Base-by-base conservation (phyloP, 1,140 invertebrate genomes). In the Phocides pigmalion region DNA sequence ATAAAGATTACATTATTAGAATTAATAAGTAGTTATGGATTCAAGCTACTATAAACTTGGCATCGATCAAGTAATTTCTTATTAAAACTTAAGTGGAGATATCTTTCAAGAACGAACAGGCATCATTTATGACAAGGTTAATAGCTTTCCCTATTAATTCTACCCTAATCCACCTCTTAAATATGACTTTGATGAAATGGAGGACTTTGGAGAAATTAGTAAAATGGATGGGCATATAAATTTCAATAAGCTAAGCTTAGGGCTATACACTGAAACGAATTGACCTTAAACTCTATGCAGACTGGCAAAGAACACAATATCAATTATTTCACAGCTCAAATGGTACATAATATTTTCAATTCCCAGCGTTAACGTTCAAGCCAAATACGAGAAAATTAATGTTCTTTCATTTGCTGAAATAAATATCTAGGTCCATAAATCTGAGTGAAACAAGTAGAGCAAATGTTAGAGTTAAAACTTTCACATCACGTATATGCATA, bases 181-280 rank as follows among this genome's bases (percentile, higher is more conserved):
- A 61, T 50, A 61, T 61, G 58, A 50, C 58, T 59, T 59, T 61
- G 58, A 50, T 50, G 58, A 61, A 61, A 49, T 49, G 35, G 46
- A 61, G 58, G 46, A 62, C 58, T 61, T 61, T 20, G 20, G 58
- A 39, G 58, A 39, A 62, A 50, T 62, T 50, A 62, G 35, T 50
- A 39, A 41, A 62, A 39, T 62, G 32, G 14, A 50, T 39, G 58
- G 19, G 46, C 46, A 62, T 50, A 62, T 62, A 62, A 62, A 62
- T 62, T 62, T 50, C 32, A 25, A 62, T 62, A 62, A 49, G 46
- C 32, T 50, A 32, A 39, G n/a, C 56, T 61, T 12, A 4, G 44
- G 16, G 28, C 17, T 61, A 59, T 44, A 58, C 25, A 46, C 17
- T 22, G 28, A 12, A 59, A 46, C 15, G 8, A 37, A 47, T 47